Conservation (phyloP, 2,797 vertebrate species). For the Orestias chungarensis region DNA sequence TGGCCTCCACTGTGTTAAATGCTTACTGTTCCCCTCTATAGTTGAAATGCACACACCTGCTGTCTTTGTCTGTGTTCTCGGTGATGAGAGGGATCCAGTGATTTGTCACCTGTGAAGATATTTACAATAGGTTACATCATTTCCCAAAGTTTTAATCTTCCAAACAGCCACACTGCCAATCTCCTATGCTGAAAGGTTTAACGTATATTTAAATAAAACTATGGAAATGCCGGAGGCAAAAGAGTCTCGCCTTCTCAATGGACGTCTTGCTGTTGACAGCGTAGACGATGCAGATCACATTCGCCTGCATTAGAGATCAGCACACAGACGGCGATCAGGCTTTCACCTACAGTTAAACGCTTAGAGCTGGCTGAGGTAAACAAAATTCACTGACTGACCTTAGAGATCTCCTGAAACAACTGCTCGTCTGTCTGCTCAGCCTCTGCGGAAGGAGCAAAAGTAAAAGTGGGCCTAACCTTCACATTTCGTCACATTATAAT, state of each 20-base stretch:
- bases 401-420: conserved; percentile 93
- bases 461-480: background rate
- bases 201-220: conserved; percentile 27
- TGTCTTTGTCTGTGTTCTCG: conserved; percentile 97
- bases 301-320: conserved; percentile 69
- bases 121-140: background rate
- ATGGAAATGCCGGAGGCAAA: conserved; percentile 23
- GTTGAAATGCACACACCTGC: conserved; percentile 80
- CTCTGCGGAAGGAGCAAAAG: conserved; percentile 75
- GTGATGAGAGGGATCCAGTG: conserved; percentile 98
- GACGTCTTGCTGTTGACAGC: conserved; percentile 83
- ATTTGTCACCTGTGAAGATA: conserved; percentile 86
- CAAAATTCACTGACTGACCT: conserved; percentile 77
- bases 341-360: conserved; percentile 14
- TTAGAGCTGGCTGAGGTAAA: background rate
- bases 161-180: background rate
- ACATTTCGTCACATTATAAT: background rate
- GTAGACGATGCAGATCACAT: conserved; percentile 85
- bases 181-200: background rate
- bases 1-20: too few species aligned
- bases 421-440: conserved; percentile 96
- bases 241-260: conserved; percentile 79
- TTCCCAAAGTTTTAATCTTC: background rate
- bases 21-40: background rate
- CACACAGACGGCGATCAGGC: conserved; percentile 26